A percentile compares a stretch with the other conserved stretches of the same genome.
phyloP scores from a whole-genome alignment of 2,888 invertebrate species.

The Patella caerulea region DNA sequence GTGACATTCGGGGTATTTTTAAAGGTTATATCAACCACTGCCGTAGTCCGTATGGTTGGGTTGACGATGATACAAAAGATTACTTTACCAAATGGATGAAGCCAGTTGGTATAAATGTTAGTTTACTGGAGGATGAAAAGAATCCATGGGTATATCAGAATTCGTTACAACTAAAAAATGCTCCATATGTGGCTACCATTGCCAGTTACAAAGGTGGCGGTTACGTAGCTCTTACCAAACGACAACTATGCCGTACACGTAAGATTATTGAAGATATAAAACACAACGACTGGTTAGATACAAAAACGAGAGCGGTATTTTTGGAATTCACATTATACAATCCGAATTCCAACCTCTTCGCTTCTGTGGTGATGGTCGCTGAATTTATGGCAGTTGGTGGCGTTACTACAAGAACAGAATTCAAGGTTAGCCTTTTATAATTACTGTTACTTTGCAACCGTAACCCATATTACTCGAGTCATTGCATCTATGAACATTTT shows the following conservation, averaged over 20 bases:
- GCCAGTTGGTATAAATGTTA: conserved; percentile 44
- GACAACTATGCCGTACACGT: conserved; percentile 60
- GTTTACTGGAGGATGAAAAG: conserved; percentile 41
- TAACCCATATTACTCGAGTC: no score
- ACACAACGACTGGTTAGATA: conserved; percentile 72
- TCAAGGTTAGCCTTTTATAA: conserved; percentile 55
- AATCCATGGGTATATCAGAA: conserved; percentile 70
- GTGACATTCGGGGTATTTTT: conserved; percentile 58
- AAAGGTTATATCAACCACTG: conserved; percentile 61
- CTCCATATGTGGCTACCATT: conserved; percentile 70
- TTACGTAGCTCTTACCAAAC: conserved; percentile 63
- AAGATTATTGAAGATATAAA: conserved; percentile 66
- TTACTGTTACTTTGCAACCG: no score
- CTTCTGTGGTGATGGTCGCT: conserved; percentile 62
- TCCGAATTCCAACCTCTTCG: conserved; percentile 69
- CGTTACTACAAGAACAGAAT: conserved; percentile 57
- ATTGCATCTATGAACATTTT: no score
- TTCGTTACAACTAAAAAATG: conserved; percentile 69
- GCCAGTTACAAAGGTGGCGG: conserved; percentile 71
- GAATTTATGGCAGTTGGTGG: conserved; percentile 68
- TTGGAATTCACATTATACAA: conserved; percentile 75
- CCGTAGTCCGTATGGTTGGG: conserved; percentile 68
- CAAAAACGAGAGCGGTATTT: conserved; percentile 72
- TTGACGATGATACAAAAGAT: conserved; percentile 67
- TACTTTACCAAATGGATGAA: conserved; percentile 64